Evolutionary conservation across 1,140 invertebrate species (phyloP).

Genomic region (Apis florea): DNA sequence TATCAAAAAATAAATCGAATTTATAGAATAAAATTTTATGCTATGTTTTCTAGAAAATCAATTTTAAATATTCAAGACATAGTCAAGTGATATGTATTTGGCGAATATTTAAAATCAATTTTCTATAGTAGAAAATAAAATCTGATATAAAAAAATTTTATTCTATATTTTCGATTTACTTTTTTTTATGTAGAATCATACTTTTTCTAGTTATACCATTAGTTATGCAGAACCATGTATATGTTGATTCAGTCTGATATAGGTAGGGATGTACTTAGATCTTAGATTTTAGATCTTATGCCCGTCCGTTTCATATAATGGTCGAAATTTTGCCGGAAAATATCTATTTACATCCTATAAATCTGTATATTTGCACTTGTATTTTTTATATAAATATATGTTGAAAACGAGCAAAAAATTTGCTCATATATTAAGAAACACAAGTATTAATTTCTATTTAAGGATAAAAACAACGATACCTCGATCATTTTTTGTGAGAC

Average conservation of each 20-base stretch:
- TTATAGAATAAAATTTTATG: too few species aligned
- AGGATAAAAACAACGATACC: conserved; percentile 16
- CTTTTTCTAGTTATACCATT: not conserved
- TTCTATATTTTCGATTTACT: too few species aligned
- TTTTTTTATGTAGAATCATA: too few species aligned
- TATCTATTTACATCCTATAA: conserved; percentile 30
- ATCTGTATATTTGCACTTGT: conserved; percentile 32
- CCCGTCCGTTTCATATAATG: conserved; percentile 32
- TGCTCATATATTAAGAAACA: not conserved
- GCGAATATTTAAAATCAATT: too few species aligned
- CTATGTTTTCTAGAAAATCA: too few species aligned
- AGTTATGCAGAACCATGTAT: not conserved
- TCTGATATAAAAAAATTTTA: too few species aligned
- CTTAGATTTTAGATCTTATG: conserved; percentile 15
- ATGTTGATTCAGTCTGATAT: not conserved
- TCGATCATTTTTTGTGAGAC: conserved; percentile 8
- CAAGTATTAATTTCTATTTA: conserved; percentile 1
- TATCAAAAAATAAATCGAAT: too few species aligned
- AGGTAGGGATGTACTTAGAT: conserved; percentile 35
- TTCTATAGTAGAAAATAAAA: too few species aligned
- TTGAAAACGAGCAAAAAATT: not conserved
- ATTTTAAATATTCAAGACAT: too few species aligned
- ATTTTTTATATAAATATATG: conserved; percentile 34
- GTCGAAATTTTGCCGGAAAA: conserved; percentile 21
- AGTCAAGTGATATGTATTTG: too few species aligned